Evolutionary conservation across 2,797 vertebrate species (phyloP).

Genomic region (Lepilemur septentrionalis): DNA sequence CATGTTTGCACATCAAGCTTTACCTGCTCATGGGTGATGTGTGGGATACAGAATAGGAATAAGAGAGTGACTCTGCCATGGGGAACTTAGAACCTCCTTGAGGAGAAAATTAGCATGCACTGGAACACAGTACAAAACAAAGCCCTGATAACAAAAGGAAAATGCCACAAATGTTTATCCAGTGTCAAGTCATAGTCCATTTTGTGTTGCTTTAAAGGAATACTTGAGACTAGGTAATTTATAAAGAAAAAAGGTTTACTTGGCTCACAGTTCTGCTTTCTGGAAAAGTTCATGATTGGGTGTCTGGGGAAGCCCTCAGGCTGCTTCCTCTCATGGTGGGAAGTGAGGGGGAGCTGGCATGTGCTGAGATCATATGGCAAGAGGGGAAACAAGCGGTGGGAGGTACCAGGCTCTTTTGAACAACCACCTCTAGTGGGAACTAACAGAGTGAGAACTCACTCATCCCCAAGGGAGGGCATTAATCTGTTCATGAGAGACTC

Average conservation of each 20-base stretch:
- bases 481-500: not conserved
- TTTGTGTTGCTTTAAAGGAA: not conserved
- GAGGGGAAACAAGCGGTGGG: not conserved
- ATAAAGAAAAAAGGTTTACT: not conserved
- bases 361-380: not conserved
- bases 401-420: not conserved
- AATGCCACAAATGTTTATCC: not conserved
- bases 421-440: not conserved
- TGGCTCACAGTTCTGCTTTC: not conserved
- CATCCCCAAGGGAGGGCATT: not conserved
- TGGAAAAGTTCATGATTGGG: not conserved
- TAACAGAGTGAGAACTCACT: not conserved
- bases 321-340: not conserved
- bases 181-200: not conserved
- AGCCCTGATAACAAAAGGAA: not conserved
- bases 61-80: not conserved
- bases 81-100: not conserved
- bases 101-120: not conserved
- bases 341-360: not conserved
- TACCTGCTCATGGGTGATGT: not conserved
- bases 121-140: not conserved
- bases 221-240: not conserved
- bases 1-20: not conserved
- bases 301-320: not conserved
- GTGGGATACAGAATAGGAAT: not conserved